These are phyloP conservation scores for Spodoptera picta DNA, from an alignment of 2,888 invertebrate species.

Conservation along the genomic window DNA sequence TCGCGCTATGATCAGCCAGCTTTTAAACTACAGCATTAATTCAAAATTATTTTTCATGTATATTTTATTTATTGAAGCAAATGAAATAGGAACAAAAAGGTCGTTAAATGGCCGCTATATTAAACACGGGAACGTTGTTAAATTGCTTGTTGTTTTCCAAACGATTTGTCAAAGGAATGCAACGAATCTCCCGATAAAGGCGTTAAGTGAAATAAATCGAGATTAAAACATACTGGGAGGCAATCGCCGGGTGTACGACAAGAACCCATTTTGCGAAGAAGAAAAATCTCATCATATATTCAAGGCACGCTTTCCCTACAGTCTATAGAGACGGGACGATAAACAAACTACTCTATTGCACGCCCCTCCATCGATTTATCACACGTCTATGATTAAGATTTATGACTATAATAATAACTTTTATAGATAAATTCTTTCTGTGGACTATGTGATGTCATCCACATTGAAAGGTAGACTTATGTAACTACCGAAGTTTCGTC, in stretches of 20 bases:
- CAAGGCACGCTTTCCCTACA: conserved; percentile 48
- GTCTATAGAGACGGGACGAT: conserved; percentile 51
- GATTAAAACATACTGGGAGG: conserved; percentile 50
- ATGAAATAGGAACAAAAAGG: conserved; percentile 1
- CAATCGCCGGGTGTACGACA: conserved; percentile 35
- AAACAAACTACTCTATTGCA: conserved; percentile 59
- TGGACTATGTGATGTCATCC: conserved; percentile 45
- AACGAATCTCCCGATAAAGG: conserved; percentile 32
- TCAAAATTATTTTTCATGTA: neutral
- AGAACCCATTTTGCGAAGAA: conserved; percentile 42
- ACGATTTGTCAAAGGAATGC: conserved; percentile 52
- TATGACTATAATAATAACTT: conserved; percentile 56
- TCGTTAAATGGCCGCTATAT: conserved; percentile 22
- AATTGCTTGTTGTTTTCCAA: conserved; percentile 43
- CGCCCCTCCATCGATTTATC: conserved; percentile 61
- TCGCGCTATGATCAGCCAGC: conserved; percentile 1
- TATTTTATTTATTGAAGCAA: conserved; percentile 18
- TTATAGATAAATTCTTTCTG: conserved; percentile 49
- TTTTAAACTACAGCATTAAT: neutral
- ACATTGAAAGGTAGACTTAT: conserved; percentile 37
- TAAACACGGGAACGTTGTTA: conserved; percentile 38
- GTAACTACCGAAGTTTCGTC: conserved; percentile 15
- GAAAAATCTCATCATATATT: conserved; percentile 58
- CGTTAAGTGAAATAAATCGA: conserved; percentile 53
- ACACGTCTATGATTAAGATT: conserved; percentile 60